Evolutionary conservation across 2,888 invertebrate genomes (phyloP), one percentile per base, ranked within the genome.

Genomic region (Dynastes maya): DNA sequence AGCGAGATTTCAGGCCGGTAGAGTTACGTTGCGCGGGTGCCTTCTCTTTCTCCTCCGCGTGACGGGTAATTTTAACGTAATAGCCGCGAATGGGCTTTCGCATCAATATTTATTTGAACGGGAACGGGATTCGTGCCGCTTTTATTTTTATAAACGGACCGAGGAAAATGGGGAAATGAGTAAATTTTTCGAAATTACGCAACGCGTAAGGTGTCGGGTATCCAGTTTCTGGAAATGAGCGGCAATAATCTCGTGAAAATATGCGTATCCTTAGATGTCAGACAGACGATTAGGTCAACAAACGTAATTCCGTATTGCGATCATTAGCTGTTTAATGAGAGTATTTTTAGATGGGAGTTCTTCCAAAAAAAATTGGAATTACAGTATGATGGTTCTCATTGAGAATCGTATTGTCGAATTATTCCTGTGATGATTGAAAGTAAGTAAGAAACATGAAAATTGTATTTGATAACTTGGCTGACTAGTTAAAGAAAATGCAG

Each of bases 81-180:
- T 51, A 27, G 51, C 51, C 27, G 29, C 29, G 29, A 51, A 51
- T 37, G 45, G 61, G 61, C 61, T 61, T 61, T 74, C 45, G 49
- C 72, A 40, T 74, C 72, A 74, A 74, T 74, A 74, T 74, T 74
- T 74, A 74, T 61, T 68, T 16, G 61, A 61, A 58, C 55, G 55
- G 16, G 22, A 22, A 58, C 55, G 55, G 22, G 55, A 22, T 22
- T 16, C 55, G 22, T 16, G 55, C 51, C 29, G 49, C 16, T 27
- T 22, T 68, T 68, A 51, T 68, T 51, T 68, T 68, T 49, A 51
- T 40, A 51, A 51, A 51, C 49, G n/a, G 9, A 40, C 22, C 65
- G 65, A 22, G 4, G 45, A 40, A n/a, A 22, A 55, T 55, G n/a
- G 37, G 71, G 32, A 13, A 45, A 45, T 22, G 65, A 58, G 22